These are phyloP conservation scores for Nematolebias whitei DNA, from an alignment of 2,113 vertebrate species.

Conservation along the genomic window DNA sequence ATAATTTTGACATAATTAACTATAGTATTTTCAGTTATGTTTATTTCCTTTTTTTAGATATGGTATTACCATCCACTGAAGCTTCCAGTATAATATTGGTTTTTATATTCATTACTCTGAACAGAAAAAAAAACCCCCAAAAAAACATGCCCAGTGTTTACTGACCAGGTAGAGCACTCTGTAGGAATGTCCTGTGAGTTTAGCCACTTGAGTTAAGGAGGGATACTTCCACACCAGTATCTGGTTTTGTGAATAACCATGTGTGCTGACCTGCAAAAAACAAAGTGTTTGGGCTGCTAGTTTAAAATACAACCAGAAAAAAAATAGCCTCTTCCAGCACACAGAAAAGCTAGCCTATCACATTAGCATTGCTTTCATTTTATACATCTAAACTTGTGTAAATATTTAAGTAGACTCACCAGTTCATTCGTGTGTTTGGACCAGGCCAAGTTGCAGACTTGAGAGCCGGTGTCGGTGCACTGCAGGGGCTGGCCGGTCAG, in stretches of 20 bases:
- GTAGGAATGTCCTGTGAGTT: slow-evolving; percentile 96
- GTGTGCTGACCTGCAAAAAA: slow-evolving; percentile 90
- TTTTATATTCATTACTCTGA: too few species aligned
- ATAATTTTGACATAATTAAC: neutral
- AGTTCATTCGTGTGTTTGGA: slow-evolving; percentile 98
- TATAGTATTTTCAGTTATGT: neutral
- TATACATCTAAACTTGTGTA: too few species aligned
- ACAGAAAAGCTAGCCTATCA: too few species aligned
- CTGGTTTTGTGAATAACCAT: slow-evolving; percentile 98
- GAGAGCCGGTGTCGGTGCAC: slow-evolving; percentile 96
- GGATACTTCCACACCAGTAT: slow-evolving; percentile 99
- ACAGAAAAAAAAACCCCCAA: too few species aligned
- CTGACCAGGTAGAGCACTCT: slow-evolving; percentile 94
- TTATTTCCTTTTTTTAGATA: neutral
- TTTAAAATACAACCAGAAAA: neutral
- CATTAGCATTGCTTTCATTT: too few species aligned
- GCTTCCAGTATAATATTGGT: too few species aligned
- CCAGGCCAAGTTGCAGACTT: slow-evolving; percentile 99
- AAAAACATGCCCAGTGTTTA: neutral
- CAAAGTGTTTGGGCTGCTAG: neutral
- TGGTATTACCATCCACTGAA: neutral
- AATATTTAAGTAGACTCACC: slow-evolving; percentile 73
- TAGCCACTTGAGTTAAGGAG: slow-evolving; percentile 95
- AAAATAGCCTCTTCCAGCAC: neutral
- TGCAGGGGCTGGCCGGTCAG: slow-evolving; percentile 95